phyloP scores from a whole-genome alignment of 1,140 invertebrate species.

The Ladona fulva region DNA sequence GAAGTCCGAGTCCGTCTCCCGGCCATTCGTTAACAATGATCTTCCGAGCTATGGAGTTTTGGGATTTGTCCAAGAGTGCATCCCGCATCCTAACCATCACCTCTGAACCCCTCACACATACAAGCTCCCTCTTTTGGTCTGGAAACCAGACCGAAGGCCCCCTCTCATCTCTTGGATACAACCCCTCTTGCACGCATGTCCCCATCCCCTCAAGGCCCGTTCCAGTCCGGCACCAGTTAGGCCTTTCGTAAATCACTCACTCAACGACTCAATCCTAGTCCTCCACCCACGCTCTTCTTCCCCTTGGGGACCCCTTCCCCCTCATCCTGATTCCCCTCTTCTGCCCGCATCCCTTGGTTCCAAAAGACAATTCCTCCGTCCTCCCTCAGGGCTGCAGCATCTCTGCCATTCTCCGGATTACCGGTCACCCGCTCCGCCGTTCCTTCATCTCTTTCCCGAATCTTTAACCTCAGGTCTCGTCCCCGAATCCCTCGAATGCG shows the following conservation, averaged over 20 bases:
- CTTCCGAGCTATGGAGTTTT: not conserved
- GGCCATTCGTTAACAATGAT: no score
- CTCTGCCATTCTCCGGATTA: not conserved
- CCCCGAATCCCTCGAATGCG: no score
- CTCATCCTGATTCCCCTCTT: no score
- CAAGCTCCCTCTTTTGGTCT: not conserved
- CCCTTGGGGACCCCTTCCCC: not conserved
- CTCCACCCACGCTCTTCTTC: no score
- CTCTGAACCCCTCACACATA: no score
- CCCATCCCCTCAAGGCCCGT: not conserved
- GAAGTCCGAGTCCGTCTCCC: no score
- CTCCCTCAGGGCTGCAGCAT: not conserved
- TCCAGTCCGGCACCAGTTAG: slow-evolving; percentile 6
- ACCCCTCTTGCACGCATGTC: not conserved
- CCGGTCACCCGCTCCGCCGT: not conserved
- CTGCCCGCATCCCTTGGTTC: not conserved
- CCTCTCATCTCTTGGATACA: no score
- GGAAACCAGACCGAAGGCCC: no score
- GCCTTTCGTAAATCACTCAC: slow-evolving; percentile 3
- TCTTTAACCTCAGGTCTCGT: no score
- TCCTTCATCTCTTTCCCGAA: not conserved
- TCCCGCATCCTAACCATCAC: not conserved
- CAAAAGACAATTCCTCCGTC: not conserved
- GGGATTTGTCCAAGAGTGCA: not conserved
- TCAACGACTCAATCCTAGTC: not conserved